These are phyloP conservation scores for Drosophila mimica DNA, from an alignment of 2,888 invertebrate genomes.

Conservation along the genomic window DNA sequence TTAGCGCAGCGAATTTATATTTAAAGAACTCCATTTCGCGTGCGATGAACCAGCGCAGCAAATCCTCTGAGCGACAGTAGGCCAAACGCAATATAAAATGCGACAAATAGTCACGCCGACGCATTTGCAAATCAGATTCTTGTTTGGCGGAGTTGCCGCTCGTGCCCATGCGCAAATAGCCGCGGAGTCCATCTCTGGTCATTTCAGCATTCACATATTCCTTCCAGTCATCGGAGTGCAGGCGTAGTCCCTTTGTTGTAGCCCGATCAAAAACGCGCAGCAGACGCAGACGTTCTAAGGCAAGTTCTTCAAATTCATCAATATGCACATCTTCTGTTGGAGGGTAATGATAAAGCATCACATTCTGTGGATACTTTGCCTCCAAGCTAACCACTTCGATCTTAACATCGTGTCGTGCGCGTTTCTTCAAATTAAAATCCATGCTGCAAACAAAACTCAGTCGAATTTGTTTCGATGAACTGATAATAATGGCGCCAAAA, in stretches of 20 bases:
- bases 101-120: slow-evolving; percentile 93
- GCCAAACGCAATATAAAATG: slow-evolving; percentile 97
- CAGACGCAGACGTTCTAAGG: slow-evolving; percentile 92
- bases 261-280: slow-evolving; percentile 92
- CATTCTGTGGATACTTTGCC: slow-evolving; percentile 89
- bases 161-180: slow-evolving; percentile 88
- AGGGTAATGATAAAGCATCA: slow-evolving; percentile 91
- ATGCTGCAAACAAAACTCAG: slow-evolving; percentile 39
- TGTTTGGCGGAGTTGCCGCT: slow-evolving; percentile 77
- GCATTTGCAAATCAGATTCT: slow-evolving; percentile 88
- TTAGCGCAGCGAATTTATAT: slow-evolving; percentile 89
- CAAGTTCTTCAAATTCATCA: slow-evolving; percentile 94
- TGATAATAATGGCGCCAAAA: slow-evolving; percentile 47
- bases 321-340: slow-evolving; percentile 91
- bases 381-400: slow-evolving; percentile 84
- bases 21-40: slow-evolving; percentile 96
- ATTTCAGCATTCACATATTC: slow-evolving; percentile 88
- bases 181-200: slow-evolving; percentile 88
- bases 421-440: slow-evolving; percentile 80
- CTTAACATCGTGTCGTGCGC: slow-evolving; percentile 70
- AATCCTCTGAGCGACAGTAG: slow-evolving; percentile 94
- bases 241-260: slow-evolving; percentile 88
- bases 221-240: slow-evolving; percentile 89
- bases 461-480: not conserved
- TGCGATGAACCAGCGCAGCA: slow-evolving; percentile 93